Evolutionary conservation across 2,797 vertebrate genomes (phyloP).

Genomic region (Tamandua tetradactyla): DNA sequence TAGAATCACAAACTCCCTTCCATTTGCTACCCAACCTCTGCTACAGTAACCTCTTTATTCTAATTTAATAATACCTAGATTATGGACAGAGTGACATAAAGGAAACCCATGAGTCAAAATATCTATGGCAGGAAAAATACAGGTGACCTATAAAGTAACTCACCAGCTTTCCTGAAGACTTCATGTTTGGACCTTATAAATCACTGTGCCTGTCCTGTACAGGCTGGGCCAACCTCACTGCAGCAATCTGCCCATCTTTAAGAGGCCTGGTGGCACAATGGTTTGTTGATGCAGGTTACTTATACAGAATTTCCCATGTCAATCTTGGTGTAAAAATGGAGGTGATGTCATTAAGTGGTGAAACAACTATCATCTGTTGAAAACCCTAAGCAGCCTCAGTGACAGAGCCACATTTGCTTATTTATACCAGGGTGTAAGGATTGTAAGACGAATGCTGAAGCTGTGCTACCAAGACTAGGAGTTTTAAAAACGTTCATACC

Average conservation of each 20-base stretch:
- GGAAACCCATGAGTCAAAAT: conserved; percentile 75
- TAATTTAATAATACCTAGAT: conserved; percentile 68
- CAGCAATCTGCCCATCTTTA: conserved; percentile 53
- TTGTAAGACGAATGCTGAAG: background rate
- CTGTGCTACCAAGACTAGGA: background rate
- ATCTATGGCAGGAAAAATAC: conserved; percentile 80
- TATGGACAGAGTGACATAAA: conserved; percentile 78
- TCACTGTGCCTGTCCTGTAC: conserved; percentile 62
- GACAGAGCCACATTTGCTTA: background rate
- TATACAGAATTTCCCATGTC: conserved; percentile 75
- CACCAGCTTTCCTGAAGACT: conserved; percentile 80
- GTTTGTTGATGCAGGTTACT: conserved; percentile 58
- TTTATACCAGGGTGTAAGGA: background rate
- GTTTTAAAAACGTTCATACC: background rate
- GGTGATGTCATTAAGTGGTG: conserved; percentile 63
- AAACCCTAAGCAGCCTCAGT: background rate
- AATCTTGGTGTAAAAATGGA: conserved; percentile 56
- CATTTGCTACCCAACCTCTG: background rate
- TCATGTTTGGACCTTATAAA: conserved; percentile 72
- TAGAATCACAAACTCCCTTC: background rate
- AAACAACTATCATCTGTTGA: conserved; percentile 51
- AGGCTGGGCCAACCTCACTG: conserved; percentile 30
- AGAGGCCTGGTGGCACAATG: conserved; percentile 38
- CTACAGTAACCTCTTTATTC: conserved; percentile 77
- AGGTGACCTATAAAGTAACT: conserved; percentile 76